These are phyloP conservation scores for Trissolcus japonicus DNA, from an alignment of 2,888 invertebrate species.

Conservation along the genomic window DNA sequence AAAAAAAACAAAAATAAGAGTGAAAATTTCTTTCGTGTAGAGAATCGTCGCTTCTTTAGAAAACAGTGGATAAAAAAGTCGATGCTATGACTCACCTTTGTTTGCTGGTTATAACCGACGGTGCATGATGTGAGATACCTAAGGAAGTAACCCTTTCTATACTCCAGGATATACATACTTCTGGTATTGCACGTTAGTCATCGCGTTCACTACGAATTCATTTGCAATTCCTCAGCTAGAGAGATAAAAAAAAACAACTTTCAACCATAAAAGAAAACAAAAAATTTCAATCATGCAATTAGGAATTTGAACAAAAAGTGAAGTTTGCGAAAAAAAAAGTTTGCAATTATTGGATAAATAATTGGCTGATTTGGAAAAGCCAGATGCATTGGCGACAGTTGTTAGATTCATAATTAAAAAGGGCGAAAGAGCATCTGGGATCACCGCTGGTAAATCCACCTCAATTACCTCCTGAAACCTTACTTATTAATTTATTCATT, in stretches of 20 bases:
- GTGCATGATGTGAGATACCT: slow-evolving; percentile 59
- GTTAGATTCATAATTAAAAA: no score
- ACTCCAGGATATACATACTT: slow-evolving; percentile 23
- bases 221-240: slow-evolving; percentile 7
- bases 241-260: neutral
- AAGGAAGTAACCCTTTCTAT: slow-evolving; percentile 67
- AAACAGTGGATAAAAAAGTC: slow-evolving; percentile 18
- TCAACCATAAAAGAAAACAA: neutral
- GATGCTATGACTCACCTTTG: slow-evolving; percentile 52
- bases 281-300: neutral
- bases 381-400: no score
- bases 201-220: slow-evolving; percentile 35
- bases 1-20: neutral
- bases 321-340: neutral
- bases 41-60: neutral
- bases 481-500: no score
- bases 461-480: no score
- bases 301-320: neutral
- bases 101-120: slow-evolving; percentile 37
- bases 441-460: no score
- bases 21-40: neutral
- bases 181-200: slow-evolving; percentile 60
- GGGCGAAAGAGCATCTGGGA: no score
- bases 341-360: neutral
- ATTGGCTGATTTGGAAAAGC: no score